Conservation (phyloP, 2,888 invertebrate species). For the Tolmerus cingulatus region DNA sequence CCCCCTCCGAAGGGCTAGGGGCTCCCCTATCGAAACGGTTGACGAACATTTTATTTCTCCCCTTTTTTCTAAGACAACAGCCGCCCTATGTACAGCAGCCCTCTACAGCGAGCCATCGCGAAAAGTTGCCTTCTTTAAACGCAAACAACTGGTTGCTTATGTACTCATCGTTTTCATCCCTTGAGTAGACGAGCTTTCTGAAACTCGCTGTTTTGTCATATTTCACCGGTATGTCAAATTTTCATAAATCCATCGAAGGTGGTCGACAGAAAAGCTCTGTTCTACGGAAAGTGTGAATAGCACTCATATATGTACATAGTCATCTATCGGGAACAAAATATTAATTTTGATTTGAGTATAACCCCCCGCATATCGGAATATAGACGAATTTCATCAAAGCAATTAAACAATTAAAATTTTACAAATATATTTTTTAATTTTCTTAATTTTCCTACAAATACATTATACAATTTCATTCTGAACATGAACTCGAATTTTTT, state of each 20-base stretch:
- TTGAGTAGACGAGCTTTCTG: conserved; percentile 1
- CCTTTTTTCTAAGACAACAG: conserved; percentile 39
- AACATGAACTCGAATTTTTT: too few relatives aligned
- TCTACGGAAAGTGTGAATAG: neutral
- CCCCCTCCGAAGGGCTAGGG: neutral
- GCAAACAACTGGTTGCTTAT: conserved; percentile 29
- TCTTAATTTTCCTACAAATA: too few relatives aligned
- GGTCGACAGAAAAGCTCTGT: neutral
- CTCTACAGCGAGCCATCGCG: neutral
- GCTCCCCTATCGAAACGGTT: conserved; percentile 22
- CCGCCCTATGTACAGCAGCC: neutral
- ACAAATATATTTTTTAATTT: too few relatives aligned
- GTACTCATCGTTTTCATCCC: neutral
- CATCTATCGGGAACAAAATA: neutral
- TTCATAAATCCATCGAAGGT: conserved; percentile 38
- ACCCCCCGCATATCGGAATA: neutral
- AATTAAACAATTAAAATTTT: neutral
- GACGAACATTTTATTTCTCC: conserved; percentile 42
- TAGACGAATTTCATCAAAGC: neutral
- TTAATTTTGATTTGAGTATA: too few relatives aligned
- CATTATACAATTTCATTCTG: too few relatives aligned
- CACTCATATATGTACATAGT: too few relatives aligned
- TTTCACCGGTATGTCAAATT: conserved; percentile 19
- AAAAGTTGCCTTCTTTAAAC: conserved; percentile 11
- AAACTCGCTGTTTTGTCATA: neutral